Base-by-base conservation (phyloP, 2,888 invertebrate species). In the Aleiodes alternator region DNA sequence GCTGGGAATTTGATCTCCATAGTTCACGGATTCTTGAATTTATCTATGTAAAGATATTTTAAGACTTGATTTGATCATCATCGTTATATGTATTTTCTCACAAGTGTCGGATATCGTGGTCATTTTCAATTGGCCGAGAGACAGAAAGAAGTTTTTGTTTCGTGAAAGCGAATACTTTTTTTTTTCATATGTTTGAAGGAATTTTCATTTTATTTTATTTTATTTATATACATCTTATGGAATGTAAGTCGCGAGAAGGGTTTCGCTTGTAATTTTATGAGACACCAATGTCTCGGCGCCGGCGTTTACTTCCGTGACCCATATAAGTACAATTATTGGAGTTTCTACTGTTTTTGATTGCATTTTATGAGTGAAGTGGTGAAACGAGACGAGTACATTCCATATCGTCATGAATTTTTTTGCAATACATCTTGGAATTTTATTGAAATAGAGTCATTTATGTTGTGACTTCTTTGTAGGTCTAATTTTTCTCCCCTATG, bases 111-210 rank as follows among this genome's bases (percentile, higher is more conserved):
- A 29, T 64, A 31, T 23, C 73, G 31, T 29, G 59, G 59, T 38
- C 1, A 29, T 53, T 16, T 53, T 31, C 31, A 38, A 56, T 16
- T 23, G 3, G 12, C 23, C 31, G 6, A 72, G 51, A 34, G 29
- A 59, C 7, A 3, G 23, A 8, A 64, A 72, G 34, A 56, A 66
- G 50, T 53, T n/a, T n/a, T n/a, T 43, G 64, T 82, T 83, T 84
- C 79, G 83, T 80, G 83, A 84, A 83, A 82, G 81, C 83, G 80
- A 81, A 82, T 81, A 79, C 82, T 72, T 77, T 50, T 70, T 23
- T 68, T 23, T 48, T 38, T 70, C 16, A 16, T 69, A 9, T 48
- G 14, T 71, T 16, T n/a, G 5, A 68, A 68, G 14, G 51, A 51
- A 68, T 68, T 51, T 53, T 23, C 23, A 16, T 64, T 64, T 43